Base-by-base conservation (phyloP, 2,888 invertebrate genomes). In the Pardosa pseudoannulata region DNA sequence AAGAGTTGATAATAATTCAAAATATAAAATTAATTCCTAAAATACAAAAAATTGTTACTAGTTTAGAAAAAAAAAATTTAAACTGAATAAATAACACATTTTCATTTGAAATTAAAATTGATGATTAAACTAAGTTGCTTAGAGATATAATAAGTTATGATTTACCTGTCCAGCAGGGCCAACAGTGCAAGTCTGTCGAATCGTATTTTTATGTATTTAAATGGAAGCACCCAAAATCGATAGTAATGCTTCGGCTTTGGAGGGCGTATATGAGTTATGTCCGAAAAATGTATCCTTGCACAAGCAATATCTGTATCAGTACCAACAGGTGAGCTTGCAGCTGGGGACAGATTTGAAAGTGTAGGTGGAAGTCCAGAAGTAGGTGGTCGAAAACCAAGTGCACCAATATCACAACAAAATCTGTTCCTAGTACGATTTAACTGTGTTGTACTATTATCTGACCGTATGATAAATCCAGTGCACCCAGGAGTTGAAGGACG, bases 151-250 rank as follows among this genome's bases (percentile, higher is more conserved):
- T n/a, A n/a, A n/a, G n/a, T n/a, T n/a, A n/a, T n/a, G n/a, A 79
- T 7, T 88, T 89, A 92, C 92, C 92, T 94, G 92, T 99, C 99
- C 89, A 99, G 95, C 19, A 99, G 93, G 0, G 98, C 97, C 91
- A 98, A 93, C 65, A 99, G 92, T 89, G 97, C 96, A 73, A 99
- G 93, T 67, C 99, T 94, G 92, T 99, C 98, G 93, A 98, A 96
- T 75, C 96, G 94, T 41, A 99, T 94, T 93, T 97, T 97, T 0
- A 96, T 91, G 29, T 78, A 88, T 64, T 87, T 88, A 36, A 79
- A 88, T 71, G 94, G 94, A n/a, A 94, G 93, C 50, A 96, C 90
- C 91, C 94, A 94, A 90, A 95, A 94, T 90, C 95, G 95, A 92
- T 96, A 96, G 91, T 95, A 96, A 90, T 93, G 93, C 56, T 76